Evolutionary conservation across 2,888 invertebrate genomes (phyloP).

Genomic region (Ecdyonurus torrentis): DNA sequence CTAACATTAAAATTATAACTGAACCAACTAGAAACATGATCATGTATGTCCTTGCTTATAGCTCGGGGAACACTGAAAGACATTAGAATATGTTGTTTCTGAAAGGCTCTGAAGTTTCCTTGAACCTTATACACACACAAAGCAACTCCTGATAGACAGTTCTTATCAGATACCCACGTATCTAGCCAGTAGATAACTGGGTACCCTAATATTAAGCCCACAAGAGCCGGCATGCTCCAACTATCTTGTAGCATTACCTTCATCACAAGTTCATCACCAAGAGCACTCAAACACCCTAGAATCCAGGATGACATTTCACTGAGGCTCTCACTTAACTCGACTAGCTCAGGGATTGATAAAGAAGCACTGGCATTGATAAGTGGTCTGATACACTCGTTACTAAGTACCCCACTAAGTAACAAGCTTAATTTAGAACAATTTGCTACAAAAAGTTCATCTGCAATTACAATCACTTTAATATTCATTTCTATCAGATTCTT

Average conservation of each 20-base stretch:
- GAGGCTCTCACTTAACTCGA: constrained; percentile 1
- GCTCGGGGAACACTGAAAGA: constrained; percentile 16
- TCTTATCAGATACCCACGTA: constrained; percentile 7
- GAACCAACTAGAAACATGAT: constrained; percentile 10
- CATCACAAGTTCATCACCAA: background rate
- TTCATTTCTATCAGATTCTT: constrained; percentile 12
- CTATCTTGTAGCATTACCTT: no score
- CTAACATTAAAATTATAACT: background rate
- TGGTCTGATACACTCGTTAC: constrained; percentile 10
- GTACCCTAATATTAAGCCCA: constrained; percentile 21
- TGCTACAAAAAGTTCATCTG: constrained; percentile 15
- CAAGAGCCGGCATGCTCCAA: constrained; percentile 20
- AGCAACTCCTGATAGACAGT: constrained; percentile 11
- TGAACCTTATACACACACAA: constrained; percentile 13
- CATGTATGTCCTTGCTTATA: background rate
- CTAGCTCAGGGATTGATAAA: background rate
- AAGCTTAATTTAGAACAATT: constrained; percentile 11
- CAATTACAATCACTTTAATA: constrained; percentile 14
- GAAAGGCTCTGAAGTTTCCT: background rate
- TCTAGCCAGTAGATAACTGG: constrained; percentile 21
- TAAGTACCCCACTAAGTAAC: constrained; percentile 8
- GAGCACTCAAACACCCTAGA: no score
- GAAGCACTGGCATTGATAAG: constrained; percentile 15
- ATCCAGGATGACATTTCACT: background rate
- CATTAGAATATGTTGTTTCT: constrained; percentile 10